A percentile compares a stretch with the other conserved stretches of the same genome.
Conservation (phyloP, 1,140 invertebrate genomes). For the Macrotrachela quadricornifera region DNA sequence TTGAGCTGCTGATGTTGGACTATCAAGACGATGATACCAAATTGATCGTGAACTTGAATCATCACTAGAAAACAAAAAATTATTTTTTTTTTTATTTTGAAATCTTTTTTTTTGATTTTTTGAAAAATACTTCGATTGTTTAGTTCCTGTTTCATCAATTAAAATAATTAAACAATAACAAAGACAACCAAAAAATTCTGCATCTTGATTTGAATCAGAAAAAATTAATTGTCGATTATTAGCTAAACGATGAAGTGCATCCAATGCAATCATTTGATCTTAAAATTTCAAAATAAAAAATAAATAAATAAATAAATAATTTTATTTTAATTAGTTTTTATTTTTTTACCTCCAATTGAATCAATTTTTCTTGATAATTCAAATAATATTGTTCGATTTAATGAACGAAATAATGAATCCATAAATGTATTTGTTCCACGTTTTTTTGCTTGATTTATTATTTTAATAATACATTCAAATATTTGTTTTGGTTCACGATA, state of each 20-base stretch:
- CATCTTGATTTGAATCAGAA: slow-evolving; percentile 73
- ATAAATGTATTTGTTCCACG: slow-evolving; percentile 18
- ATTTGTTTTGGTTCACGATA: slow-evolving; percentile 76
- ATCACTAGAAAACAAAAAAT: background rate
- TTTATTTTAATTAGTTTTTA: too few relatives aligned
- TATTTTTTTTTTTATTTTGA: too few relatives aligned
- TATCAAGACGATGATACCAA: background rate
- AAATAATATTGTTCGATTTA: slow-evolving; percentile 79
- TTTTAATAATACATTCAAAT: slow-evolving; percentile 76
- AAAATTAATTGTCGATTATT: slow-evolving; percentile 60
- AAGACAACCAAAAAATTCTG: slow-evolving; percentile 80
- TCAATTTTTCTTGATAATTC: slow-evolving; percentile 71
- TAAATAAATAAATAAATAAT: too few relatives aligned
- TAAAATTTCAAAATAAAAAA: slow-evolving; percentile 13
- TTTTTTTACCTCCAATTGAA: slow-evolving; percentile 26
- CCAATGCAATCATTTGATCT: slow-evolving; percentile 71
- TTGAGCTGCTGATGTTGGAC: slow-evolving; percentile 13
- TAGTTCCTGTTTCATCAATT: slow-evolving; percentile 10
- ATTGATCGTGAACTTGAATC: slow-evolving; percentile 5
- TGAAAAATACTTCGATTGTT: slow-evolving; percentile 36
- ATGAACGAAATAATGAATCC: slow-evolving; percentile 67
- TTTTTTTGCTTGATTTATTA: slow-evolving; percentile 42
- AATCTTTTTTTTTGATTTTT: slow-evolving; percentile 2
- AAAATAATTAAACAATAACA: slow-evolving; percentile 47
- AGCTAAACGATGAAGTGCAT: slow-evolving; percentile 74